Conservation (phyloP, 2,888 invertebrate species). For the Leptothorax acervorum region DNA sequence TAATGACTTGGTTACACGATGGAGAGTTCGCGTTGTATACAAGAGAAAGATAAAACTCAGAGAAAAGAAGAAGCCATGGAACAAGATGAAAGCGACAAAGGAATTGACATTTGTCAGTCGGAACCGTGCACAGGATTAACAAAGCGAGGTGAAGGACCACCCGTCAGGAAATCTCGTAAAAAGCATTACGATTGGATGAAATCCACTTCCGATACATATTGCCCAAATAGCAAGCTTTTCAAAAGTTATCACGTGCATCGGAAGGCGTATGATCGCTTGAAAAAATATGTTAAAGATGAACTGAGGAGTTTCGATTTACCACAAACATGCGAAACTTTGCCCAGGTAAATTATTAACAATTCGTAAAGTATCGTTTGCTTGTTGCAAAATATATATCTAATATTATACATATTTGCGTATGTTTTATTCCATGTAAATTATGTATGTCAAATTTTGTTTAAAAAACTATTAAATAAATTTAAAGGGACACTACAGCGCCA, state of each 20-base stretch:
- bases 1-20: neutral
- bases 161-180: constrained; percentile 9
- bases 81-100: neutral
- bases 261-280: neutral
- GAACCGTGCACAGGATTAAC: neutral
- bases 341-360: constrained; percentile 9
- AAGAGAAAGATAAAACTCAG: neutral
- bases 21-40: neutral
- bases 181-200: constrained; percentile 33
- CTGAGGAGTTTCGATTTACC: neutral
- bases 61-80: neutral
- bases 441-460: neutral
- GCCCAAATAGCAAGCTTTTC: neutral
- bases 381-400: neutral
- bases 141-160: neutral
- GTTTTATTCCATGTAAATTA: neutral
- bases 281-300: constrained; percentile 22
- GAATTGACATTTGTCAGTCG: constrained; percentile 14
- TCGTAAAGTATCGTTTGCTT: neutral
- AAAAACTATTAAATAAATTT: constrained; percentile 19
- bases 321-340: neutral
- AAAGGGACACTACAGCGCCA: neutral
- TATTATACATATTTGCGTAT: neutral
- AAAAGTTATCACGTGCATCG: neutral
- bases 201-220: constrained; percentile 7